phyloP scores from a whole-genome alignment of 2,797 vertebrate species.

The Eleutherodactylus coqui region DNA sequence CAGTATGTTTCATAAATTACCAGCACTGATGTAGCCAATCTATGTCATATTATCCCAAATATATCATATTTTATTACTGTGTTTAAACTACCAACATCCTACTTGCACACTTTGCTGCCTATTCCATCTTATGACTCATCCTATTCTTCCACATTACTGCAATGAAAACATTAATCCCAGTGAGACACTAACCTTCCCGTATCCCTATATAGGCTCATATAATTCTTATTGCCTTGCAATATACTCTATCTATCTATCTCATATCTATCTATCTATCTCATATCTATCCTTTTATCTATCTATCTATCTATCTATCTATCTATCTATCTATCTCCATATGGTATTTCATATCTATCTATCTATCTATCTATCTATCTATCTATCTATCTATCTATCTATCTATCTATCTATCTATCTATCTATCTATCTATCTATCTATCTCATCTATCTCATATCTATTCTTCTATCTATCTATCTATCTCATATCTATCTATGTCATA shows the following conservation, averaged over 20 bases:
- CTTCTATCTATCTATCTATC: too few relatives aligned
- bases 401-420: not conserved
- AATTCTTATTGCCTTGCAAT: not conserved
- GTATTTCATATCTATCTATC: too few relatives aligned
- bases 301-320: too few relatives aligned
- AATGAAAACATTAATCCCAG: not conserved
- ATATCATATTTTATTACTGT: not conserved
- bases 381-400: not conserved
- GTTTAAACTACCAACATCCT: not conserved
- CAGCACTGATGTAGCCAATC: not conserved
- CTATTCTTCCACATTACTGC: not conserved
- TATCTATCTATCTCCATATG: too few relatives aligned
- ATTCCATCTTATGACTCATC: slow-evolving; percentile 22
- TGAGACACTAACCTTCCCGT: not conserved
- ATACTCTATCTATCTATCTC: not conserved
- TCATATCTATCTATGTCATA: too few relatives aligned
- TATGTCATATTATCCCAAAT: not conserved
- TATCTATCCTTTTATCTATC: too few relatives aligned
- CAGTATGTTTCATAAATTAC: not conserved
- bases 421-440: too few relatives aligned
- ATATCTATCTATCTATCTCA: too few relatives aligned
- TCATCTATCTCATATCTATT: too few relatives aligned
- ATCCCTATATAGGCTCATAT: slow-evolving; percentile 3
- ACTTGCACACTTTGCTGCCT: not conserved
- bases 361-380: not conserved